phyloP scores from a whole-genome alignment of 2,888 invertebrate species.

The Lasioglossum figueresi region DNA sequence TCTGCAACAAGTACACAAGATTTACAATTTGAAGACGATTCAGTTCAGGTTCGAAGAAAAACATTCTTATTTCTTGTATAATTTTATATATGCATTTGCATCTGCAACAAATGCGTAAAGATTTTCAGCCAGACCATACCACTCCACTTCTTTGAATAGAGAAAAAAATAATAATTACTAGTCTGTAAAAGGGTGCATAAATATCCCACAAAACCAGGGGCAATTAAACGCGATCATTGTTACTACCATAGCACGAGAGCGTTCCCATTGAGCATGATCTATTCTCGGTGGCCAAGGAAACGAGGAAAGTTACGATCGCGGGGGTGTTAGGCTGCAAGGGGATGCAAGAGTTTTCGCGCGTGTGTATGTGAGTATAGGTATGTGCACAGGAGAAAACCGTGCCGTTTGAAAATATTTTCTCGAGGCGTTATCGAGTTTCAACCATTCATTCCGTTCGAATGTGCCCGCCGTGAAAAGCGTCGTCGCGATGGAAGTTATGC shows the following conservation, averaged over 20 bases:
- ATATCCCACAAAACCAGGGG: not conserved
- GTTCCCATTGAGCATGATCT: conserved; percentile 12
- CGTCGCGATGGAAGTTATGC: conserved; percentile 36
- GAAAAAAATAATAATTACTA: not conserved
- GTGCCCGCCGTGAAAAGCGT: conserved; percentile 42
- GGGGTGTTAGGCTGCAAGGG: not conserved
- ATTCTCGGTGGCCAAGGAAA: conserved; percentile 34
- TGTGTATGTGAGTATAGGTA: not conserved
- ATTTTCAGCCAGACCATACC: no score
- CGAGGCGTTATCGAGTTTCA: conserved; percentile 58
- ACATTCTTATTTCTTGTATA: no score
- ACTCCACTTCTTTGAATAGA: not conserved
- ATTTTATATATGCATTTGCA: no score
- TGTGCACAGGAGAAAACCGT: conserved; percentile 11
- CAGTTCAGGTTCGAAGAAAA: no score
- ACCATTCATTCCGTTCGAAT: conserved; percentile 56
- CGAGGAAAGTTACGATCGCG: conserved; percentile 44
- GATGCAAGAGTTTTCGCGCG: not conserved
- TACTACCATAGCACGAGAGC: not conserved
- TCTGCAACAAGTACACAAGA: not conserved
- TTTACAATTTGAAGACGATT: not conserved
- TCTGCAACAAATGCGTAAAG: no score
- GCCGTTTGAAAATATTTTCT: conserved; percentile 55
- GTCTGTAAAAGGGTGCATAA: not conserved
- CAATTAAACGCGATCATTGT: conserved; percentile 2